These are phyloP conservation scores for Nasua narica DNA, from an alignment of 2,797 vertebrate genomes.

Conservation along the genomic window DNA sequence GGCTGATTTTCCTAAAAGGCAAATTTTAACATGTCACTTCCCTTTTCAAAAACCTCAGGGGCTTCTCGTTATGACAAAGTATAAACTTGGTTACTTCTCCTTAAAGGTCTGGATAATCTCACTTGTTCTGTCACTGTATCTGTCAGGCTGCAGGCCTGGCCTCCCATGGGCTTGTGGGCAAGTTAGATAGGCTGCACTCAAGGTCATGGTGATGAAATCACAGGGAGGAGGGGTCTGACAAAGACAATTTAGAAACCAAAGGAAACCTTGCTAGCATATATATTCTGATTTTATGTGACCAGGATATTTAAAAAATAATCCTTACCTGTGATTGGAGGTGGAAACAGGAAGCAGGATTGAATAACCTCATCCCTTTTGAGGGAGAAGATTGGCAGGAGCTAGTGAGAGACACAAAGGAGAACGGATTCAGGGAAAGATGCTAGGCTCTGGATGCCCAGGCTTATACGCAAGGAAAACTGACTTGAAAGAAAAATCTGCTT, in stretches of 20 bases:
- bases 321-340: not conserved
- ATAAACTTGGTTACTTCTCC: conserved; percentile 1
- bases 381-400: not conserved
- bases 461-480: not conserved
- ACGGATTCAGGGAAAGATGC: not conserved
- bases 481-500: not conserved
- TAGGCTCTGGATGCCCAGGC: not conserved
- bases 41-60: not conserved
- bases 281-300: not conserved
- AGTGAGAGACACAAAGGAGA: not conserved
- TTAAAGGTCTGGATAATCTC: not conserved
- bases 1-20: not conserved
- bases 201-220: not conserved
- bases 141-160: not conserved
- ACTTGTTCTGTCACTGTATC: not conserved
- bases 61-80: not conserved
- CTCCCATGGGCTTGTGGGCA: not conserved
- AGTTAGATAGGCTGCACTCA: not conserved
- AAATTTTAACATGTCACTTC: not conserved
- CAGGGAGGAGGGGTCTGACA: not conserved
- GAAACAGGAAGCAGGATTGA: not conserved
- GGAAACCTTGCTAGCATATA: not conserved
- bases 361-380: not conserved
- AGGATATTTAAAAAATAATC: not conserved
- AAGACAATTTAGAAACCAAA: not conserved